phyloP scores from a whole-genome alignment of 2,113 vertebrate species.

The Neopipo cinnamomea region DNA sequence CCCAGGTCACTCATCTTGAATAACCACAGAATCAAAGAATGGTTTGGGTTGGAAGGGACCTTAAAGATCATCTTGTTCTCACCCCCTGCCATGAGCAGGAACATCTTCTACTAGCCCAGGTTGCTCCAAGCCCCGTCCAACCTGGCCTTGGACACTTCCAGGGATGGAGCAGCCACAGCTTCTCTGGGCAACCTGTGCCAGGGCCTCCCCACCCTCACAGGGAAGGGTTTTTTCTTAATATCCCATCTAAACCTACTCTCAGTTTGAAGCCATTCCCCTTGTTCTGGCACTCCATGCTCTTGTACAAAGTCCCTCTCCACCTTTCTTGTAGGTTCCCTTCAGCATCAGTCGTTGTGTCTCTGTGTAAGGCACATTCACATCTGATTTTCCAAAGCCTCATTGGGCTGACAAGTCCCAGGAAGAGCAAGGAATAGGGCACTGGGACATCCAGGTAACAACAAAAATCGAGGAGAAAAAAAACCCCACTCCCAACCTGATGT shows the following conservation, averaged over 20 bases:
- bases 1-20: accelerated
- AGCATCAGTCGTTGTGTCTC: neutral
- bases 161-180: neutral
- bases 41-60: neutral
- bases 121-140: neutral
- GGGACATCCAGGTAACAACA: neutral
- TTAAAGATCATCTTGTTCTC: neutral
- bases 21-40: neutral
- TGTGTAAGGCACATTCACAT: neutral
- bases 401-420: neutral
- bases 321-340: neutral
- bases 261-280: neutral
- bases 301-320: neutral
- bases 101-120: neutral
- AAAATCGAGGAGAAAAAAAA: neutral
- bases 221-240: neutral
- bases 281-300: neutral
- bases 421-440: neutral
- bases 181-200: neutral
- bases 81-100: neutral
- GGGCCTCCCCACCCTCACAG: neutral
- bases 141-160: neutral
- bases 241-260: neutral
- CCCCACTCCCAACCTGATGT: neutral
- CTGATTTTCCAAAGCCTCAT: neutral